These are phyloP conservation scores for Herpetotheres cachinnans DNA, from an alignment of 2,113 vertebrate genomes.

Conservation along the genomic window DNA sequence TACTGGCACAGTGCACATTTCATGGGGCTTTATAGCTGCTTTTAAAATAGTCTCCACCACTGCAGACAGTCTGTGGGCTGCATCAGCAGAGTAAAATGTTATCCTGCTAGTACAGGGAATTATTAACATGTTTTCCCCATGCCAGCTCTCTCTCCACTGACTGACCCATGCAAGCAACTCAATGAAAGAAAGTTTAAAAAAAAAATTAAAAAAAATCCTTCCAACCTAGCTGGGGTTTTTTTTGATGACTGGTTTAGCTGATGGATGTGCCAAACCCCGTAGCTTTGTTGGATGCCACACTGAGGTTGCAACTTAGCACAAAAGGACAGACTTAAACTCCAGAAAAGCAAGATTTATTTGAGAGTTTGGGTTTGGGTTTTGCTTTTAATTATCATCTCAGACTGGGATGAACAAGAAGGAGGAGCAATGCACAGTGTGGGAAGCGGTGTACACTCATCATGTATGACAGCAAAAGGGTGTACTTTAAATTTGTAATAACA, in stretches of 20 bases:
- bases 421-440: background rate
- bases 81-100: background rate
- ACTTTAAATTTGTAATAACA: background rate
- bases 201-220: background rate
- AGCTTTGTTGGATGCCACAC: background rate
- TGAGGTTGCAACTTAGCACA: background rate
- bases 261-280: background rate
- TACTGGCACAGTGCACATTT: background rate
- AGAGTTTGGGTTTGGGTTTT: background rate
- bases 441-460: rapidly evolving
- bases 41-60: background rate
- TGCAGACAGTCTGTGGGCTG: constrained; percentile 30
- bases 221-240: background rate
- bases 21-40: constrained; percentile 5
- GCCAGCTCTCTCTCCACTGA: background rate
- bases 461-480: background rate
- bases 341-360: background rate
- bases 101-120: background rate
- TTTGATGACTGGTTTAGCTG: background rate
- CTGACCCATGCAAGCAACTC: background rate
- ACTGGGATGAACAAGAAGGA: background rate
- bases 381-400: background rate
- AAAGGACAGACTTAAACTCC: background rate
- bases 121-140: background rate
- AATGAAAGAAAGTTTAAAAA: background rate